phyloP scores from a whole-genome alignment of 1,140 invertebrate genomes.

The Formica selysi region DNA sequence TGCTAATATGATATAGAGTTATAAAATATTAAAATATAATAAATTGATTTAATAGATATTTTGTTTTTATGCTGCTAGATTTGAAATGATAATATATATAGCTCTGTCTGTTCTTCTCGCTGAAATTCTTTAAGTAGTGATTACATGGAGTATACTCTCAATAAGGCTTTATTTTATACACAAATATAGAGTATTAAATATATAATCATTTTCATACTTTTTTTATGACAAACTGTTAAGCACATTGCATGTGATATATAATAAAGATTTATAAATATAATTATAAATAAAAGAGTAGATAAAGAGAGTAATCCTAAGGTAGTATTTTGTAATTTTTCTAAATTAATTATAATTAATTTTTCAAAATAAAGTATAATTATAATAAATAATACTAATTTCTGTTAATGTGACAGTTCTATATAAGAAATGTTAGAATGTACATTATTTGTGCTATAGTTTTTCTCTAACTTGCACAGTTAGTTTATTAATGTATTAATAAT shows the following conservation, averaged over 20 bases:
- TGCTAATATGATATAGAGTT: not conserved
- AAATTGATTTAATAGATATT: constrained; percentile 19
- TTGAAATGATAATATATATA: constrained; percentile 47
- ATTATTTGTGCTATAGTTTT: constrained; percentile 48
- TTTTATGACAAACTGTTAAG: constrained; percentile 36
- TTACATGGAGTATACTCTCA: not conserved
- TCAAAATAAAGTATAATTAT: not conserved
- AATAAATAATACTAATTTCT: constrained; percentile 2
- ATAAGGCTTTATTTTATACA: constrained; percentile 1
- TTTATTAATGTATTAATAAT: constrained; percentile 32
- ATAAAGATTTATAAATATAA: constrained; percentile 25
- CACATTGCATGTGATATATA: constrained; percentile 2
- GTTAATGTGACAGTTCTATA: not conserved
- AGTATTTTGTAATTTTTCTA: constrained; percentile 22
- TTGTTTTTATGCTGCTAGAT: constrained; percentile 5
- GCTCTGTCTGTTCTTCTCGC: not conserved
- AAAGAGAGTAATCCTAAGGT: constrained; percentile 7
- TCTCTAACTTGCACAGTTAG: constrained; percentile 23
- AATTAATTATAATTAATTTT: constrained; percentile 14
- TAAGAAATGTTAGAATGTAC: constrained; percentile 34
- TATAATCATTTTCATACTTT: constrained; percentile 35
- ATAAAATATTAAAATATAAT: constrained; percentile 37
- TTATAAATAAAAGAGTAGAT: constrained; percentile 2
- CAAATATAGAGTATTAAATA: constrained; percentile 22
- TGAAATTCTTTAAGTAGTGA: constrained; percentile 33